phyloP scores from a whole-genome alignment of 64 coral and sea anemone species.

The Montipora cactus region DNA sequence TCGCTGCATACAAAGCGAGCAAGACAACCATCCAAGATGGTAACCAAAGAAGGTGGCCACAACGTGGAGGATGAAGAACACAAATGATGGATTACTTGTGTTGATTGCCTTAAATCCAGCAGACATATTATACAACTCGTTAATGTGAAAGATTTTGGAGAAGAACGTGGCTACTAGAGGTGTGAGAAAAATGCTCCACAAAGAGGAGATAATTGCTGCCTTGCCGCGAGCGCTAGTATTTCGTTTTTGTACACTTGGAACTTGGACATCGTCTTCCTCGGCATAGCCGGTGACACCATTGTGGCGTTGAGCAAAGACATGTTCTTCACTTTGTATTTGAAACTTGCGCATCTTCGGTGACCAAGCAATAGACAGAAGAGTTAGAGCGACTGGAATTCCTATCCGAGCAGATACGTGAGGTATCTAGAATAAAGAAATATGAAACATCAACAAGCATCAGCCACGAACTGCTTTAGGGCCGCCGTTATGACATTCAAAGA shows the following conservation, averaged over 20 bases:
- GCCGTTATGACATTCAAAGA: no score
- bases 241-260: no score
- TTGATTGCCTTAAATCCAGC: slow-evolving; percentile 18
- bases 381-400: slow-evolving; percentile 14
- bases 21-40: slow-evolving; percentile 67
- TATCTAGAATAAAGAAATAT: not conserved
- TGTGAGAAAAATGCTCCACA: slow-evolving; percentile 46
- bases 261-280: no score
- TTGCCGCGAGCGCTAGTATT: slow-evolving; percentile 16
- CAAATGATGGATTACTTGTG: not conserved
- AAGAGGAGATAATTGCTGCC: slow-evolving; percentile 46
- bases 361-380: slow-evolving; percentile 62
- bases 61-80: slow-evolving; percentile 39
- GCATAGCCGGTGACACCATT: not conserved
- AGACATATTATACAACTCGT: not conserved
- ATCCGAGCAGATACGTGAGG: slow-evolving; percentile 22
- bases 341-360: slow-evolving; percentile 60
- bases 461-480: no score
- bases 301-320: not conserved
- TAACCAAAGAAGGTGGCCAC: slow-evolving; percentile 62
- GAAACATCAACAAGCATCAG: not conserved
- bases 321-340: slow-evolving; percentile 23
- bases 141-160: not conserved
- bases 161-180: slow-evolving; percentile 26
- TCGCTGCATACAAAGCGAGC: slow-evolving; percentile 55